Conservation (phyloP, 2,113 vertebrate species). For the Ailuropoda melanoleuca region DNA sequence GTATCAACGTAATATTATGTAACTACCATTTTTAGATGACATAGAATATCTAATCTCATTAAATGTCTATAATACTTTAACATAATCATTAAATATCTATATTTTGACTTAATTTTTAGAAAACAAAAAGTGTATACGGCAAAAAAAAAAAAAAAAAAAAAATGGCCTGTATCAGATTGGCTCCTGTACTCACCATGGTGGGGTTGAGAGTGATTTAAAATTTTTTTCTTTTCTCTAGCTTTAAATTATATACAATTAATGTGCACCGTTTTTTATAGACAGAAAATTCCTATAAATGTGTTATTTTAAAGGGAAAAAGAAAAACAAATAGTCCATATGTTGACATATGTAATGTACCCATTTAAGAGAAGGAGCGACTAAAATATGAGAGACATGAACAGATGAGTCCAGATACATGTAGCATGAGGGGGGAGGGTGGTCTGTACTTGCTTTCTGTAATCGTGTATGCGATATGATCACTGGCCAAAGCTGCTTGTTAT, state of each 20-base stretch:
- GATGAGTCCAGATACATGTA: too few relatives aligned
- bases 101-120: not conserved
- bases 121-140: not conserved
- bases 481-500: not conserved
- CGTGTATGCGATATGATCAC: not conserved
- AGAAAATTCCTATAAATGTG: not conserved
- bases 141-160: too few relatives aligned
- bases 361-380: not conserved
- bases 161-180: not conserved
- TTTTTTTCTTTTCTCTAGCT: not conserved
- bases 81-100: not conserved
- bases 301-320: not conserved
- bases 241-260: not conserved
- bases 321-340: not conserved
- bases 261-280: not conserved
- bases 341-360: not conserved
- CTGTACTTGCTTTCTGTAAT: not conserved
- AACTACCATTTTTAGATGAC: not conserved
- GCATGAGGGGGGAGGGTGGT: not conserved
- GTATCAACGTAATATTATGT: not conserved
- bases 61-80: not conserved
- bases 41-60: not conserved
- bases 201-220: not conserved
- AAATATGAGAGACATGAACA: not conserved
- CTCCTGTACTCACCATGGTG: not conserved